Evolutionary conservation across 2,113 vertebrate species (phyloP), one percentile per base, ranked within the genome.

Genomic region (Tyto alba): DNA sequence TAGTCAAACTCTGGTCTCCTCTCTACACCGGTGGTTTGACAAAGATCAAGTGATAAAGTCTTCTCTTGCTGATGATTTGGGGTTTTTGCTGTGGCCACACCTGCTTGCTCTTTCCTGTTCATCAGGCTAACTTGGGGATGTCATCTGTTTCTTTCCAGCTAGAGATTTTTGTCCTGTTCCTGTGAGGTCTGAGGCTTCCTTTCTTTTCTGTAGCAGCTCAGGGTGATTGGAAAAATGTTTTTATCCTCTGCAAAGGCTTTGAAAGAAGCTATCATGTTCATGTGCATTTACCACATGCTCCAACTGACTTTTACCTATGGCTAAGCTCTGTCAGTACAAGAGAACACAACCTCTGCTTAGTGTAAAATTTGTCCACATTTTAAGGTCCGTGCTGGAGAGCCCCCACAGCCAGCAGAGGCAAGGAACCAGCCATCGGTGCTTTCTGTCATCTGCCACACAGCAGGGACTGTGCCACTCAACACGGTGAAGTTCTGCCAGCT

Each of bases 311-410:
- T 77, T 82, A 47, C 60, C 64, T 80, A 14, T 14, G n/a, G 47
- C 45, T 86, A 45, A 79, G 64, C 56, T 77, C 86, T 75, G 60
- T 67, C 59, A 67, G 59, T 47, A 4, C 7, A 32, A 90, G 25
- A 90, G 95, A 95, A 95, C 62, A 92, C 85, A 93, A 60, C 50
- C 41, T 73, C 63, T 79, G 27, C 66, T 92, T 63, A 91, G 75
- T 60, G 43, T 40, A 83, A 80, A 62, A 80, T 67, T 77, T 86
- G 75, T 82, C 45, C 41, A 63, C 45, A 32, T 63, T 88, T 88
- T 66, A 74, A 66, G 72, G 50, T 71, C 41, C 0, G 0, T 77
- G 90, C 76, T 95, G 83, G 63, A 92, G 68, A 88, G 36, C 13
- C 17, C 25, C 62, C 52, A 9, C 62, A 79, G 89, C 62, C 71